A percentile compares a stretch with the other conserved stretches of the same genome.
phyloP scores from a whole-genome alignment of 35 echinoderm and acorn worm species.

The Heliocidaris erythrogramma region DNA sequence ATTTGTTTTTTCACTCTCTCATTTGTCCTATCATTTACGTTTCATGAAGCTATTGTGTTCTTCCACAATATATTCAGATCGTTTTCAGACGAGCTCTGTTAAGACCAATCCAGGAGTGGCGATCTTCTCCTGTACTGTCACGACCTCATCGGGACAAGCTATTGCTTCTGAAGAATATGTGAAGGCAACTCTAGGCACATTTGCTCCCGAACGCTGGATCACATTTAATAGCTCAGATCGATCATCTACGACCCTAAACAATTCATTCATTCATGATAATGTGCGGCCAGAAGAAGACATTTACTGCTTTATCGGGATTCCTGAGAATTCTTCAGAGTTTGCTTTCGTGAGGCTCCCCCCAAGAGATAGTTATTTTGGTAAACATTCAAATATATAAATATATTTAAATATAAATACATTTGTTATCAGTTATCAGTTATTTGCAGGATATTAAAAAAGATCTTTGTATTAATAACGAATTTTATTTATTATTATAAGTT shows the following conservation, averaged over 20 bases:
- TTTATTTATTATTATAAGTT: too few relatives aligned
- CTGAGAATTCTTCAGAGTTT: background rate
- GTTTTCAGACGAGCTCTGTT: background rate
- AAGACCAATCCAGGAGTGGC: background rate
- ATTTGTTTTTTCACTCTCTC: too few relatives aligned
- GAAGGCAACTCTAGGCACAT: background rate
- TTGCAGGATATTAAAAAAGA: too few relatives aligned
- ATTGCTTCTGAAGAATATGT: background rate
- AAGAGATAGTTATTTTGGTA: background rate
- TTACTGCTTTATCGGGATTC: background rate
- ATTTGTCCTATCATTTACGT: background rate
- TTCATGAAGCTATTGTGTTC: too few relatives aligned
- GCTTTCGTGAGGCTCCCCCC: background rate
- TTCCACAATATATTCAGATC: background rate
- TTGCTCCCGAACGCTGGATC: background rate
- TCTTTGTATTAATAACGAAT: too few relatives aligned
- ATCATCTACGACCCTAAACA: background rate
- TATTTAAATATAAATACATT: too few relatives aligned
- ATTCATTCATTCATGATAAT: background rate
- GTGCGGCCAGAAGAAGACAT: background rate
- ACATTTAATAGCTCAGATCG: background rate
- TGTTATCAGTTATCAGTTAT: too few relatives aligned
- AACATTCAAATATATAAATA: too few relatives aligned
- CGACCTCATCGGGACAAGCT: background rate
- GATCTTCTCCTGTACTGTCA: background rate